These are phyloP conservation scores for Gastrophysa polygoni DNA, from an alignment of 2,888 invertebrate species.

Conservation along the genomic window DNA sequence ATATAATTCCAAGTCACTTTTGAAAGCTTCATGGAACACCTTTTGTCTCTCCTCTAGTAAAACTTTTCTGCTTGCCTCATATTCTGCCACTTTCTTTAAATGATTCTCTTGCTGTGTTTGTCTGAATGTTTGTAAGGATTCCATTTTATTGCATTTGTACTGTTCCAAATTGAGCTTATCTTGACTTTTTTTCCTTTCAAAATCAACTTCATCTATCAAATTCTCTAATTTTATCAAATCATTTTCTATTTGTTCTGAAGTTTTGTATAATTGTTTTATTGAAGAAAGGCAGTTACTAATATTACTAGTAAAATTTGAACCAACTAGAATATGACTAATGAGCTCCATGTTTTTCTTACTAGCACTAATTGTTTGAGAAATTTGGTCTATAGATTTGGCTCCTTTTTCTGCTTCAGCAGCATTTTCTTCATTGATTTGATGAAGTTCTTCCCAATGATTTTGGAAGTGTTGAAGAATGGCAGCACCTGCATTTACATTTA, in stretches of 20 bases:
- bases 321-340: conserved; percentile 49
- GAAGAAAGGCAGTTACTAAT: conserved; percentile 62
- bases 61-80: conserved; percentile 64
- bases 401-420: conserved; percentile 66
- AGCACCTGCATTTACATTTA: conserved; percentile 69
- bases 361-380: conserved; percentile 47
- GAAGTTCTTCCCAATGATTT: conserved; percentile 73
- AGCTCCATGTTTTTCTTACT: conserved; percentile 49
- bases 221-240: conserved; percentile 70
- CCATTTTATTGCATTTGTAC: conserved; percentile 69
- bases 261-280: conserved; percentile 62
- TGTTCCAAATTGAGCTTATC: conserved; percentile 71
- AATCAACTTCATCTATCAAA: conserved; percentile 70
- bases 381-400: conserved; percentile 59
- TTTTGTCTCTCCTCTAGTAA: conserved; percentile 69
- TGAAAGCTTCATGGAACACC: conserved; percentile 73
- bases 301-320: conserved; percentile 51
- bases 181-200: conserved; percentile 73
- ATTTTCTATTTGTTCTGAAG: conserved; percentile 69
- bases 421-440: conserved; percentile 71
- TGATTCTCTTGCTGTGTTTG: conserved; percentile 65
- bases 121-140: conserved; percentile 56
- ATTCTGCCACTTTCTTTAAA: conserved; percentile 62
- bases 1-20: conserved; percentile 68
- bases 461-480: conserved; percentile 74